Base-by-base conservation (phyloP, 2,113 vertebrate species). In the Thalassoma bifasciatum region DNA sequence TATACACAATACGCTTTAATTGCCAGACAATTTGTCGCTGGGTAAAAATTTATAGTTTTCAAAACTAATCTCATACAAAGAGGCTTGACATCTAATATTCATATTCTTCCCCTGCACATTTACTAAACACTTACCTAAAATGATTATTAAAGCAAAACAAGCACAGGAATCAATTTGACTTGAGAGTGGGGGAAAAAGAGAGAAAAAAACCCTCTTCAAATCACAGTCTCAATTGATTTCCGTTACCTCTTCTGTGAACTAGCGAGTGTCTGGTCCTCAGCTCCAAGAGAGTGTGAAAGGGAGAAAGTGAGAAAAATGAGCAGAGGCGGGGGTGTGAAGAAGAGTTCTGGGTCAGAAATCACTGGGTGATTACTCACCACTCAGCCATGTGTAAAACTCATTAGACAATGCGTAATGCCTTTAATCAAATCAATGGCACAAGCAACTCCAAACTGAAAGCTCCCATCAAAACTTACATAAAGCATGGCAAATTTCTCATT, bases 341-440 rank as follows among this genome's bases (percentile, higher is more conserved):
- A 49, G 86, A 90, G 90, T 92, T 92, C 84, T 92, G 90, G 93
- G 92, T 92, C 91, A 93, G 82, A 94, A 91, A 93, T 76, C 83
- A 72, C 95, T 94, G 93, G 94, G 94, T 96, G 95, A 97, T 98
- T 98, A 98, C 95, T 96, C 94, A 93, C 94, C 95, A 97, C 88
- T 94, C 97, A 97, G 94, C 94, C 95, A 97, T 95, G 96, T 97
- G 97, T 96, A 97, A 98, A 98, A 96, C 95, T 98, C 96, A 99
- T 99, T 98, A 98, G 96, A 96, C 95, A 96, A 96, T 95, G 96
- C 95, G 95, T 96, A 97, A 98, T 96, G 96, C 94, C 95, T 94
- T 96, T 97, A 97, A 98, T 98, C 96, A 96, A 96, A 95, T 98
- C 97, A 97, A 98, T 97, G 95, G 95, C 95, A 86, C 94, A 95